These are phyloP conservation scores for Mobula birostris DNA, from an alignment of 2,113 vertebrate species.

Conservation along the genomic window DNA sequence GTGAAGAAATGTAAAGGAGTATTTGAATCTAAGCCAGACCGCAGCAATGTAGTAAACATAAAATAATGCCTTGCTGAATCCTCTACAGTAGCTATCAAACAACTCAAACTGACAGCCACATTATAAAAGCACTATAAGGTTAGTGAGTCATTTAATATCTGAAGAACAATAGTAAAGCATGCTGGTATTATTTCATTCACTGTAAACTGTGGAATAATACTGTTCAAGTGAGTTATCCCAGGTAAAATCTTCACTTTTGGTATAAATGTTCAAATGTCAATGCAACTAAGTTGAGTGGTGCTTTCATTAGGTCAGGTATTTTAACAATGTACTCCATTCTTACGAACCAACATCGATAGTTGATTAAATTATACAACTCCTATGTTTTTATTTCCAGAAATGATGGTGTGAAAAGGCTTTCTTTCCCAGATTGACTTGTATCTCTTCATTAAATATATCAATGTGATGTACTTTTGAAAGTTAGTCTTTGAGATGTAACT, in stretches of 20 bases:
- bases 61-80: background rate
- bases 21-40: background rate
- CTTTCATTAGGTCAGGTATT: background rate
- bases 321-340: background rate
- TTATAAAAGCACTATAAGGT: background rate
- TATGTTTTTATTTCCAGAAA: background rate
- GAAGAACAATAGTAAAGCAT: background rate
- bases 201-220: background rate
- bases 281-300: background rate
- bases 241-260: background rate
- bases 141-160: slow-evolving; percentile 18
- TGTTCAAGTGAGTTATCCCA: background rate
- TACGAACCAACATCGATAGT: background rate
- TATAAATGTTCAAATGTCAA: background rate
- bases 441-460: background rate
- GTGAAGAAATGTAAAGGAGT: background rate
- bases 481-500: background rate
- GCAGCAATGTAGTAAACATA: background rate
- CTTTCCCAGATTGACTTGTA: background rate
- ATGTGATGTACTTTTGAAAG: background rate
- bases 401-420: background rate
- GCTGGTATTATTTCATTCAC: background rate
- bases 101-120: background rate
- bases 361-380: background rate
- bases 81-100: background rate